phyloP scores from a whole-genome alignment of 2,888 invertebrate genomes.

The Molorchus minor region DNA sequence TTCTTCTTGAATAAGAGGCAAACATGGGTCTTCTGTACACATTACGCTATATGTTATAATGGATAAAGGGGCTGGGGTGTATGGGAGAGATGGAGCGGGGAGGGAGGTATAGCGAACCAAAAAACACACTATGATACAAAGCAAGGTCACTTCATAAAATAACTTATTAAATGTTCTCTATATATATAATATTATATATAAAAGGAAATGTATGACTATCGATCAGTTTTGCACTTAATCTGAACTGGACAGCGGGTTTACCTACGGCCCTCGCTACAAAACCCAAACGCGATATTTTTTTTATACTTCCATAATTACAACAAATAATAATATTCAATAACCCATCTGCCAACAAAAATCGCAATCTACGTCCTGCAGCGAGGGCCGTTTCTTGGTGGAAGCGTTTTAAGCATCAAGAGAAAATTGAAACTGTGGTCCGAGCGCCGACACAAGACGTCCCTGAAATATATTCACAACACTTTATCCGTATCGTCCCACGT shows the following conservation, averaged over 20 bases:
- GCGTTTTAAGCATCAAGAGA: constrained; percentile 49
- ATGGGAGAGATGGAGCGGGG: constrained; percentile 25
- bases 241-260: constrained; percentile 48
- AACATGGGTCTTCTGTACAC: constrained; percentile 55
- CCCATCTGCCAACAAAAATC: not conserved
- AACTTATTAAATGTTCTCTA: constrained; percentile 66
- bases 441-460: constrained; percentile 24
- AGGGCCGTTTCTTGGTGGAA: constrained; percentile 37
- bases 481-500: constrained; percentile 1
- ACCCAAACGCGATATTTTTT: not conserved
- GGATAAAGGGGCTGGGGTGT: constrained; percentile 38
- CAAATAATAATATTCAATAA: too few relatives aligned
- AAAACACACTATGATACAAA: constrained; percentile 67
- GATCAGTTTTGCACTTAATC: constrained; percentile 53
- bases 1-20: constrained; percentile 34
- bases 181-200: constrained; percentile 54
- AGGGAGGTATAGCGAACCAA: constrained; percentile 50
- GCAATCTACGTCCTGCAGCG: not conserved
- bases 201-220: constrained; percentile 59
- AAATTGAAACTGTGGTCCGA: constrained; percentile 41
- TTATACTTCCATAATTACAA: too few relatives aligned
- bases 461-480: constrained; percentile 11
- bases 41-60: constrained; percentile 50
- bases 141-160: constrained; percentile 72
- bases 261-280: not conserved